These are phyloP conservation scores for Brachionus sp. DNA, from an alignment of 1,140 invertebrate genomes.

Conservation along the genomic window DNA sequence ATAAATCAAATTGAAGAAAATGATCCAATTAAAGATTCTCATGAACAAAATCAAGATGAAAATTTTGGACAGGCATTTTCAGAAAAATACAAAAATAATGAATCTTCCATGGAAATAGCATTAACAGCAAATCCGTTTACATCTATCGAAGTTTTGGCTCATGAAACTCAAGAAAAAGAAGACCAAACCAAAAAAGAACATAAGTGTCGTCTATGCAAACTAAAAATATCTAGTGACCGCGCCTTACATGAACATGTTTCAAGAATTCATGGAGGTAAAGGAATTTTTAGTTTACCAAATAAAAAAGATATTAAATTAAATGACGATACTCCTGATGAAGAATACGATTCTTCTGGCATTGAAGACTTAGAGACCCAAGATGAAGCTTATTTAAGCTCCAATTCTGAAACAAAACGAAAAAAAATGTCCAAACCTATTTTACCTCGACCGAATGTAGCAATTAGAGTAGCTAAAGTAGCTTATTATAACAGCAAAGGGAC, in stretches of 20 bases:
- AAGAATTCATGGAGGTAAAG: conserved; percentile 32
- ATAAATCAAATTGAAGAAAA: not conserved
- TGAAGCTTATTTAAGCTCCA: conserved; percentile 19
- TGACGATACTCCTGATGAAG: not conserved
- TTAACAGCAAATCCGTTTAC: too few relatives aligned
- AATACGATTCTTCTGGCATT: not conserved
- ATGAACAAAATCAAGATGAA: too few relatives aligned
- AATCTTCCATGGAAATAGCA: too few relatives aligned
- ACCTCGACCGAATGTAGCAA: conserved; percentile 29
- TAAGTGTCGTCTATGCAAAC: conserved; percentile 1
- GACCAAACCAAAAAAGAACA: not conserved
- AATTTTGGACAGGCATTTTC: too few relatives aligned
- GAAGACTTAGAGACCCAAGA: conserved; percentile 22
- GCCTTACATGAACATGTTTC: conserved; percentile 37
- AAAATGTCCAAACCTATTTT: not conserved
- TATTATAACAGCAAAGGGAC: conserved; percentile 42
- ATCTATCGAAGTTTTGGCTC: too few relatives aligned
- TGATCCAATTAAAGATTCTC: too few relatives aligned
- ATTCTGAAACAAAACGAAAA: not conserved
- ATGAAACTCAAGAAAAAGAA: not conserved
- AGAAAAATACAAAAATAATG: too few relatives aligned
- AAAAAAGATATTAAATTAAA: not conserved
- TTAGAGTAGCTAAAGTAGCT: conserved; percentile 42
- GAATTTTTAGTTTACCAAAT: not conserved
- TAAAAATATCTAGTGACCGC: not conserved